Evolutionary conservation across 2,113 vertebrate species (phyloP), one percentile per base, ranked within the genome.

Genomic region (Corvus hawaiiensis): DNA sequence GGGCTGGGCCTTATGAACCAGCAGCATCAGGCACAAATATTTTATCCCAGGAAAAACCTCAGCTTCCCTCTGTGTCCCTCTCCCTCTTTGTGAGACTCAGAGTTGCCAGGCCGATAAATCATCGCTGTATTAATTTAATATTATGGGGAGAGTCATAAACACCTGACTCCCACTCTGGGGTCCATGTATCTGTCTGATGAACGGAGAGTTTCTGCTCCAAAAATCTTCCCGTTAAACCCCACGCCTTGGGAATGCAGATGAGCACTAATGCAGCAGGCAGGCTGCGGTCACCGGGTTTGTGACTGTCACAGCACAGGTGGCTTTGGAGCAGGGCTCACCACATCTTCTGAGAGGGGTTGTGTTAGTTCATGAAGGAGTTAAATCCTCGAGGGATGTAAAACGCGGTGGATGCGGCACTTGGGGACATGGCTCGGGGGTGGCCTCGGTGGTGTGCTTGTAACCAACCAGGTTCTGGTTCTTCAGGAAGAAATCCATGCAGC

Each of bases 41-140:
- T 80, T 73, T 4, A 58, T 16, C 32, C 13, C 49, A 55, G 49
- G 27, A 20, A 67, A 91, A 85, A 39, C 4, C 39, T 79, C 75
- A 49, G 46, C 76, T 58, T 49, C 33, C 37, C 10, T 89, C 76
- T 71, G 43, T 51, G 80, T 64, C 55, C 32, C 43, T 76, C 81
- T 54, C 37, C 24, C 72, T 83, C 79, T 37, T 71, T n/a, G 67
- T 52, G 77, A 43, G 54, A 55, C 30, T 43, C 80, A 35, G 72
- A 86, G 37, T 27, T 71, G 84, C 15, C 63, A 81, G 64, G 55
- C 55, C 91, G 84, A 94, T 80, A 87, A 96, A 96, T 90, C 35
- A 44, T 28, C 19, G 11, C 52, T 27, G 30, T 62, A 95, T 81
- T 96, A 76, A 77, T 96, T 90, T 83, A 86, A 84, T 84, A 71